Evolutionary conservation across 2,797 vertebrate species (phyloP).

Genomic region (Champsocephalus esox): DNA sequence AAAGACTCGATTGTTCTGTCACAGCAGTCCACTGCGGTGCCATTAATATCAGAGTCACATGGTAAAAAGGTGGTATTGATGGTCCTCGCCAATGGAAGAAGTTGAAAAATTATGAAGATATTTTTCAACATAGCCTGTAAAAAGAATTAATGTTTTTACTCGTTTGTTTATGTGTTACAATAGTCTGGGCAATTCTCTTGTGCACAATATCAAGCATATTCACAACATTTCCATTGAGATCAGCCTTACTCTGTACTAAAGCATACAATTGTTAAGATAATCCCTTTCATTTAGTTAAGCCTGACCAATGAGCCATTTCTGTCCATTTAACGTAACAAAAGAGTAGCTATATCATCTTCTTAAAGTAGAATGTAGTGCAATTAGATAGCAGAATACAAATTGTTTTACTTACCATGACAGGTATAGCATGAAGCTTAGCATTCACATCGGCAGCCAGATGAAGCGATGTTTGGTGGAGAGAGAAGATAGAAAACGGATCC

Average conservation of each 20-base stretch:
- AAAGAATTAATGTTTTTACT: slow-evolving; percentile 15
- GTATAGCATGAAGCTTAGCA: not conserved
- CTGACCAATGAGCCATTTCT: not conserved
- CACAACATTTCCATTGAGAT: not conserved
- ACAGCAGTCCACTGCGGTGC: slow-evolving; percentile 80
- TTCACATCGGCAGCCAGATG: not conserved
- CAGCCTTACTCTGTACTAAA: not conserved
- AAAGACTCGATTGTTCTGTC: slow-evolving; percentile 74
- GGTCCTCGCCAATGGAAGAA: slow-evolving; percentile 62
- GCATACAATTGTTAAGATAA: not conserved
- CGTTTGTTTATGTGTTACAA: not conserved
- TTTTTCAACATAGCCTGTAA: slow-evolving; percentile 71
- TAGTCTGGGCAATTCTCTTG: not conserved
- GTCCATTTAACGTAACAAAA: not conserved
- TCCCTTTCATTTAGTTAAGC: not conserved
- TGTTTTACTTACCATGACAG: slow-evolving; percentile 58
- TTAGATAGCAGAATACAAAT: not conserved
- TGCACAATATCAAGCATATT: not conserved
- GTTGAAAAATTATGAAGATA: slow-evolving; percentile 62
- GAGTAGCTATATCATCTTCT: not conserved
- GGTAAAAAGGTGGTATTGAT: slow-evolving; percentile 85
- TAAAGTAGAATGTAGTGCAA: not conserved
- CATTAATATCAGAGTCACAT: slow-evolving; percentile 79
- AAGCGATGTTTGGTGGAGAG: slow-evolving; percentile 2
- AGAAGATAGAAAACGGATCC: not conserved